Percentiles rank a stretch among this genome's conserved stretches.
phyloP scores from a whole-genome alignment of 2,113 vertebrate species.

The Ranitomeya imitator region DNA sequence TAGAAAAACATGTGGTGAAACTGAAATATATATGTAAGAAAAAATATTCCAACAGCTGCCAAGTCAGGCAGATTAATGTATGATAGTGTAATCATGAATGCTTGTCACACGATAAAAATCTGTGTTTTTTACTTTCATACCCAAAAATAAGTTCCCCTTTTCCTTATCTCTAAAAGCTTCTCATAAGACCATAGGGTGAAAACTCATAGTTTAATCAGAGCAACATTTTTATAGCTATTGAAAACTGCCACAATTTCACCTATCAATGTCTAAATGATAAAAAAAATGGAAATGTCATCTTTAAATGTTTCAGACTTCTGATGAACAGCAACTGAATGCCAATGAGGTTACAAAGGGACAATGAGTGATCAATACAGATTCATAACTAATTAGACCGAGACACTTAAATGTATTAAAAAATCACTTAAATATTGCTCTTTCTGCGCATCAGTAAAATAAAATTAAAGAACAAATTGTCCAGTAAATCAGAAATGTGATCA shows the following conservation, averaged over 20 bases:
- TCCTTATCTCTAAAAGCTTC: not conserved
- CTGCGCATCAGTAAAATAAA: constrained; percentile 27
- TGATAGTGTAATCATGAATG: not conserved
- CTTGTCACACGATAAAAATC: not conserved
- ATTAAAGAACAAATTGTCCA: constrained; percentile 3
- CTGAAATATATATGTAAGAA: too few species aligned
- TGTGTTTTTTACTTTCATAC: not conserved
- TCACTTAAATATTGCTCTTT: constrained; percentile 45
- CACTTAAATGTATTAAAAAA: constrained; percentile 53
- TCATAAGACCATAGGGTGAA: not conserved
- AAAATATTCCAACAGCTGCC: not conserved
- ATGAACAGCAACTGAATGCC: constrained; percentile 24
- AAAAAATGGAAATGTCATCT: constrained; percentile 16
- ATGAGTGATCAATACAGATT: constrained; percentile 9
- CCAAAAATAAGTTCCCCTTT: not conserved
- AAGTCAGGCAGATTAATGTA: not conserved
- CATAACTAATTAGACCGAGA: constrained; percentile 29
- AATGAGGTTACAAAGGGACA: constrained; percentile 31
- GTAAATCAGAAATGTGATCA: constrained; percentile 10
- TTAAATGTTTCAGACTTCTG: constrained; percentile 20
- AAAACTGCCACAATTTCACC: not conserved
- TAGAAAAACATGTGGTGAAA: too few species aligned
- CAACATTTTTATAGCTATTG: not conserved
- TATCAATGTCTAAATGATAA: constrained; percentile 28
- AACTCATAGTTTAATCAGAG: not conserved